These are phyloP conservation scores for Acrocephalus scirpaceus DNA, from an alignment of 2,797 vertebrate genomes.

Conservation along the genomic window DNA sequence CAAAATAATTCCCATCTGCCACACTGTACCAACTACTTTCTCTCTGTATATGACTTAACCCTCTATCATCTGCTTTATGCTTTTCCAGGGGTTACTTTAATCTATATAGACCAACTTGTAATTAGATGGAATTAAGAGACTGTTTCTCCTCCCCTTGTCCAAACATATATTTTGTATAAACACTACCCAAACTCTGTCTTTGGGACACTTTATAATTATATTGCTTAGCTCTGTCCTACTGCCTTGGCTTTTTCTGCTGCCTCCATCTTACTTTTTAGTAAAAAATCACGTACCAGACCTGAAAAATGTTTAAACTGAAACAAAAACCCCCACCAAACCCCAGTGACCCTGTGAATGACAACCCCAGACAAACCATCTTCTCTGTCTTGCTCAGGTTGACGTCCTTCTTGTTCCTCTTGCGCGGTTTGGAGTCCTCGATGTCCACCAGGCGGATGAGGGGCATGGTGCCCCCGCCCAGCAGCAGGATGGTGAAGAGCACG, in stretches of 20 bases:
- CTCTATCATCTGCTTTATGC: neutral
- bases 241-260: neutral
- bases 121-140: neutral
- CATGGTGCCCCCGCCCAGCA: constrained; percentile 95
- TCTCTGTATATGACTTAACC: constrained; percentile 7
- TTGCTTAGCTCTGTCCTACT: neutral
- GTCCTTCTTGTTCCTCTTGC: constrained; percentile 90
- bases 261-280: neutral
- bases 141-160: neutral
- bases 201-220: neutral
- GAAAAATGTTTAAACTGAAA: neutral
- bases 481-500: constrained; percentile 93
- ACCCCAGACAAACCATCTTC: constrained; percentile 87
- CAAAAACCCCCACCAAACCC: neutral
- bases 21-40: neutral
- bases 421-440: constrained; percentile 90
- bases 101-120: neutral
- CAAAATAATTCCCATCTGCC: constrained; percentile 18
- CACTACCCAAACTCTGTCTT: neutral
- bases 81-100: constrained; percentile 10
- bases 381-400: constrained; percentile 97
- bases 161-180: neutral
- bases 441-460: constrained; percentile 95
- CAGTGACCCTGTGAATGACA: neutral
- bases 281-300: neutral